phyloP scores from a whole-genome alignment of 2,113 vertebrate species.

The Fulica atra region DNA sequence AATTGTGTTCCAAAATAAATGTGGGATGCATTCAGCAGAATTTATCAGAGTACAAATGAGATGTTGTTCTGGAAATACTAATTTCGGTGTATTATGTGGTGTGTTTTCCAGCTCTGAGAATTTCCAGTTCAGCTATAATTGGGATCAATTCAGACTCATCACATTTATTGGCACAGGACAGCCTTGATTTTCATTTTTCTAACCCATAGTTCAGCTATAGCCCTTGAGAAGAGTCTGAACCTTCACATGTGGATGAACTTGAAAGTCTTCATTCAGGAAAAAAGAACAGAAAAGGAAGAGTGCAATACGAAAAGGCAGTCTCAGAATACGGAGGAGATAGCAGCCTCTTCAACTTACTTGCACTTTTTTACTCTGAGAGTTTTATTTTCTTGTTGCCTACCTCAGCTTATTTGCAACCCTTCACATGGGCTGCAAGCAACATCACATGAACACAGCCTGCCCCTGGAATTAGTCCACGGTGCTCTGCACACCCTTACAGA shows the following conservation, averaged over 20 bases:
- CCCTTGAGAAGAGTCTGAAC: neutral
- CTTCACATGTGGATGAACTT: neutral
- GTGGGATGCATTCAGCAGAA: neutral
- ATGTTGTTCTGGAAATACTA: neutral
- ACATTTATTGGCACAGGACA: neutral
- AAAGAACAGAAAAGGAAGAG: neutral
- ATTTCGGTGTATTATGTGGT: fast-evolving
- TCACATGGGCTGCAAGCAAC: neutral
- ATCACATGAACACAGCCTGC: neutral
- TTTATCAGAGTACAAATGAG: neutral
- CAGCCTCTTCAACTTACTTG: neutral
- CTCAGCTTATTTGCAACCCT: neutral
- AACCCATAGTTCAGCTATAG: neutral
- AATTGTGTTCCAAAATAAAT: neutral
- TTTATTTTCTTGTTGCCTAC: neutral
- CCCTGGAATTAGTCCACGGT: neutral
- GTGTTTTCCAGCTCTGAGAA: neutral
- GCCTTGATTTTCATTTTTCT: neutral
- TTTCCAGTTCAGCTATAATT: neutral
- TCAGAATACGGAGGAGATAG: neutral
- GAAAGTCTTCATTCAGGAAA: neutral
- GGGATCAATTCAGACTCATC: neutral
- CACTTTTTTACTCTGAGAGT: neutral
- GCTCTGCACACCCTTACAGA: neutral
- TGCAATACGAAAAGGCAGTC: neutral